Percentiles rank a stretch among this genome's conserved stretches.
Evolutionary conservation across 2,797 vertebrate species (phyloP).

Genomic region (Ctenochaetus hawaiiensis): DNA sequence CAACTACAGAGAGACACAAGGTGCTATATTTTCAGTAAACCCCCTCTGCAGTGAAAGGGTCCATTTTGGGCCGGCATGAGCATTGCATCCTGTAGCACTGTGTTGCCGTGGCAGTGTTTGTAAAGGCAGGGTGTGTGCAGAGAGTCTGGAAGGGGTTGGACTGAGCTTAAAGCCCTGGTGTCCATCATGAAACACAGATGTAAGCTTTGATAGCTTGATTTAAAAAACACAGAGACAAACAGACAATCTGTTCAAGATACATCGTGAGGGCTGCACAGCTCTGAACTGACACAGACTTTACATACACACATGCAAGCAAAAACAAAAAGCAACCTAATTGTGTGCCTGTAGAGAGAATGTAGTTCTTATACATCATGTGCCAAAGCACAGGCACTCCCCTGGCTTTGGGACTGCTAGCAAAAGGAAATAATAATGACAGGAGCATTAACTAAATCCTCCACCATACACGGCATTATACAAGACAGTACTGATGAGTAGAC

Average conservation of each 20-base stretch:
- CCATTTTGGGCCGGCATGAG: constrained; percentile 66
- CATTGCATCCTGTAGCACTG: constrained; percentile 70
- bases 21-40: constrained; percentile 30
- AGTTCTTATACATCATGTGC: constrained; percentile 38
- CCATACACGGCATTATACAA: constrained; percentile 47
- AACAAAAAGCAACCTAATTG: constrained; percentile 37
- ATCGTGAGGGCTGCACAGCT: constrained; percentile 6
- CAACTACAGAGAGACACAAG: constrained; percentile 9
- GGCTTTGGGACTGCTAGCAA: constrained; percentile 33
- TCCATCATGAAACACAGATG: constrained; percentile 30
- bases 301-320: constrained; percentile 18
- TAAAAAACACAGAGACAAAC: constrained; percentile 39
- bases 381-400: constrained; percentile 44
- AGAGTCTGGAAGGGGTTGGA: constrained; percentile 40
- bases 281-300: constrained; percentile 13
- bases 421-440: constrained; percentile 53
- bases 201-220: constrained; percentile 39
- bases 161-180: constrained; percentile 33
- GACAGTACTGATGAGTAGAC: constrained; percentile 31
- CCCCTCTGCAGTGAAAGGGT: constrained; percentile 60
- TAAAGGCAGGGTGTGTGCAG: constrained; percentile 49
- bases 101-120: constrained; percentile 61
- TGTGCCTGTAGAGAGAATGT: constrained; percentile 42
- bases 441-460: constrained; percentile 58
- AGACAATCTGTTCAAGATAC: constrained; percentile 29